Conservation (phyloP, 2,888 invertebrate genomes). For the Shargacucullia verbasci region DNA sequence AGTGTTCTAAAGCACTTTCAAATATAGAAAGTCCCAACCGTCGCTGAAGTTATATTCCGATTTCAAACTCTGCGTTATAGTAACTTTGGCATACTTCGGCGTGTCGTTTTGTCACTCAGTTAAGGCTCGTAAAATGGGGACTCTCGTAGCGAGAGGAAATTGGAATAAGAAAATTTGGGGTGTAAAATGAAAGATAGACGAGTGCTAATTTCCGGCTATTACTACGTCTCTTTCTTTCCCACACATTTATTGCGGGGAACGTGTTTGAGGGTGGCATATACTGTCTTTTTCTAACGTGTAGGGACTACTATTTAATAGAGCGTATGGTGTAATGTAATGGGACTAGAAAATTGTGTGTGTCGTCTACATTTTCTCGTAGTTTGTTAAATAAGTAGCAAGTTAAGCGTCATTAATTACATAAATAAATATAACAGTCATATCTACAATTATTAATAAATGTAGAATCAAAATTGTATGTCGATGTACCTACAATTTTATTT, state of each 20-base stretch:
- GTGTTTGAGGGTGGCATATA: constrained; percentile 75
- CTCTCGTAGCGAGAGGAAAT: constrained; percentile 89
- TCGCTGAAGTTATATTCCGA: constrained; percentile 40
- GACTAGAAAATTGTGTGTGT: constrained; percentile 51
- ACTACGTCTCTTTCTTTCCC: constrained; percentile 88
- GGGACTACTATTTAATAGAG: constrained; percentile 71
- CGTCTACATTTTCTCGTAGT: constrained; percentile 25
- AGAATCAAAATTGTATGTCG: too few species aligned
- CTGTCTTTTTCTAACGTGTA: constrained; percentile 83
- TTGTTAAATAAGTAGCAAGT: constrained; percentile 7
- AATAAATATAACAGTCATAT: not conserved
- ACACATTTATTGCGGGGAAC: constrained; percentile 84
- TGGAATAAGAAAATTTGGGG: constrained; percentile 94
- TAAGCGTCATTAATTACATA: constrained; percentile 7
- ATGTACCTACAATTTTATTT: not conserved
- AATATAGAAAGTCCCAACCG: constrained; percentile 73
- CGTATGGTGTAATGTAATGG: constrained; percentile 62
- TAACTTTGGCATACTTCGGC: constrained; percentile 51
- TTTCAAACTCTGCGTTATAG: constrained; percentile 57
- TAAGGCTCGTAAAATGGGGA: constrained; percentile 72
- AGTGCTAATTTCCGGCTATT: constrained; percentile 92
- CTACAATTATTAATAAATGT: not conserved
- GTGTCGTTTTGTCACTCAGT: constrained; percentile 53
- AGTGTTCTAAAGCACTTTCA: constrained; percentile 84
- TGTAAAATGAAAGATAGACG: constrained; percentile 94